Evolutionary conservation across 2,113 vertebrate species (phyloP).

Genomic region (Carassius gibelio): DNA sequence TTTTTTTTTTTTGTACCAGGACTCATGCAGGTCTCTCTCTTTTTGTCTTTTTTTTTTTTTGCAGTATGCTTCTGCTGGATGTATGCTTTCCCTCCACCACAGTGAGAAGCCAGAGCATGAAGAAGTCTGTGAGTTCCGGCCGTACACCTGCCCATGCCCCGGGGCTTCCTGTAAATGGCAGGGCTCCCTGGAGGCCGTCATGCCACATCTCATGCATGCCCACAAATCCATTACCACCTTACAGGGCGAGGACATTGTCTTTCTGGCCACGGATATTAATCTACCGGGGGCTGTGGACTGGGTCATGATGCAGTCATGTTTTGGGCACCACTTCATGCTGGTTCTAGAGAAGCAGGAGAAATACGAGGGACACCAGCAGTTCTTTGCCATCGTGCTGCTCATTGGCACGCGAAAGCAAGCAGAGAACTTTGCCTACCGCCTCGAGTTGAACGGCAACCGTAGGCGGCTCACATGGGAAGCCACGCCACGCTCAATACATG

Average conservation of each 20-base stretch:
- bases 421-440: constrained; percentile 78
- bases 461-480: constrained; percentile 81
- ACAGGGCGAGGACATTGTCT: constrained; percentile 81
- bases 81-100: constrained; percentile 75
- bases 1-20: neutral
- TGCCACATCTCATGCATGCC: constrained; percentile 80
- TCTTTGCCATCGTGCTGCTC: constrained; percentile 79
- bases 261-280: constrained; percentile 80
- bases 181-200: constrained; percentile 77
- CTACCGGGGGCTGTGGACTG: constrained; percentile 78
- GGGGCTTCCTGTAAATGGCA: constrained; percentile 81
- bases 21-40: neutral
- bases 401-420: constrained; percentile 78
- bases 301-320: constrained; percentile 83
- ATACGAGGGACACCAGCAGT: constrained; percentile 79
- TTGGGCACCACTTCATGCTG: constrained; percentile 81
- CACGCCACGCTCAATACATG: constrained; percentile 78
- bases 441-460: constrained; percentile 78
- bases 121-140: constrained; percentile 78
- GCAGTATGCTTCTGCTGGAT: constrained; percentile 75
- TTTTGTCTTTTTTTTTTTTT: neutral
- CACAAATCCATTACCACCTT: constrained; percentile 80
- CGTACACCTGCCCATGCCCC: constrained; percentile 79
- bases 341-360: constrained; percentile 81
- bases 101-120: constrained; percentile 78